phyloP scores from a whole-genome alignment of 2,113 vertebrate genomes.

The Morone saxatilis region DNA sequence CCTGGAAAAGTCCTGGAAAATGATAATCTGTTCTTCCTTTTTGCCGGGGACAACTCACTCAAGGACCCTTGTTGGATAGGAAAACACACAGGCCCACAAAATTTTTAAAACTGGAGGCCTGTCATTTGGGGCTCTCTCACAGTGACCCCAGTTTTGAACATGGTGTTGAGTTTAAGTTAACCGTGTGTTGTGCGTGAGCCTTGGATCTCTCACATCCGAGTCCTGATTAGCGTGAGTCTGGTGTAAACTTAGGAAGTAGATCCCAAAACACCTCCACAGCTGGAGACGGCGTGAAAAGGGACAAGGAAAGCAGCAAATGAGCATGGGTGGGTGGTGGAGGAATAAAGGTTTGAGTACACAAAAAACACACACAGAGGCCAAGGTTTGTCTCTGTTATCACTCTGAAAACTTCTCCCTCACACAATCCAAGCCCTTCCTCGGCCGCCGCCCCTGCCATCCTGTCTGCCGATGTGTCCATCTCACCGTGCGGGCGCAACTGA shows the following conservation, averaged over 20 bases:
- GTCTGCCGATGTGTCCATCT: slow-evolving; percentile 3
- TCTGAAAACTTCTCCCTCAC: slow-evolving; percentile 5
- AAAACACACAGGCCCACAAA: background rate
- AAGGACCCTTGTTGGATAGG: background rate
- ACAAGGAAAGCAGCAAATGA: slow-evolving; percentile 45
- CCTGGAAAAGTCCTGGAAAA: no score
- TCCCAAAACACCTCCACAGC: slow-evolving; percentile 30
- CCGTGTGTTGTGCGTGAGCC: slow-evolving; percentile 23
- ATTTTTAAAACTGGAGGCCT: slow-evolving; percentile 1
- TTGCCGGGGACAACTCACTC: no score
- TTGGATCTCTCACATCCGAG: slow-evolving; percentile 32
- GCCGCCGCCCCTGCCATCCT: background rate
- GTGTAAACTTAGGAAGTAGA: slow-evolving; percentile 32
- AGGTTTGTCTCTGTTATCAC: slow-evolving; percentile 31
- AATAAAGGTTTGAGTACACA: slow-evolving; percentile 56
- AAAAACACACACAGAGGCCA: background rate
- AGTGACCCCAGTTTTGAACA: slow-evolving; percentile 43
- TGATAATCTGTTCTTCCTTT: no score
- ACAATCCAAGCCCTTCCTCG: slow-evolving; percentile 9
- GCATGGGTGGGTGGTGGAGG: slow-evolving; percentile 36
- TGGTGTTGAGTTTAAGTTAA: slow-evolving; percentile 25
- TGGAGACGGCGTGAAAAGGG: slow-evolving; percentile 35
- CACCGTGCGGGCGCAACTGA: slow-evolving; percentile 43
- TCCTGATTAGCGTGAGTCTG: slow-evolving; percentile 45
- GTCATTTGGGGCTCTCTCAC: slow-evolving; percentile 22